Base-by-base conservation (phyloP, 2,888 invertebrate species). In the Steinernema carpocapsae region DNA sequence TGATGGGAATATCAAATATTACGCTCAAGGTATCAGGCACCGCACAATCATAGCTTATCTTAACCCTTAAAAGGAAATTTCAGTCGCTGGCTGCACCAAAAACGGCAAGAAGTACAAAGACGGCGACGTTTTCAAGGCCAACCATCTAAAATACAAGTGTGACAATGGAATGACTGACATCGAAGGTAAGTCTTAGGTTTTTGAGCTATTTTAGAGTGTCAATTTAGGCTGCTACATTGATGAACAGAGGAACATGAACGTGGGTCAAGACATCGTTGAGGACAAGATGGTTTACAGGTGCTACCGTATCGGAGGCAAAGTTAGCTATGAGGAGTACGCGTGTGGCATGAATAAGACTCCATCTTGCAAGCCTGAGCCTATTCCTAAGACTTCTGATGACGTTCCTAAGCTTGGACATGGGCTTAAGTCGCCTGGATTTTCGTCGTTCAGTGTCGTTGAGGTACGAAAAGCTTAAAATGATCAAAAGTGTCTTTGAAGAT, bases 181-280 rank as follows among this genome's bases (percentile, higher is more conserved):
- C 52, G 76, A 72, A 29, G 78, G 76, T 71, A 26, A 26, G 3
- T 10, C 37, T 37, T 37, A 37, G n/a, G n/a, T n/a, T 37, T 10
- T 10, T 37, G 37, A 10, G 10, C 10, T 37, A 3, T 37, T 37
- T 3, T 37, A 37, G 4, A 37, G 10, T 10, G 12, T 24, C 1
- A 10, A 37, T 79, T 37, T 26, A 79, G 80, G 80, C 19, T 80
- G 80, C 48, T 80, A 78, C 52, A 76, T 78, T 26, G 71, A 80
- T 10, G 82, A 83, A 29, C n/a, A 59, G 37, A 70, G 71, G 10
- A 71, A 73, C 26, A 52, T 80, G 56, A 43, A 29, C 22, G 52
- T 82, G 51, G 80, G 80, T 1, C 76, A 80, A 46, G 82, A 80
- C 72, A 43, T 80, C 19, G 77, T 76, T 22, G 82, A 80, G 14